Conservation (phyloP, 2,888 invertebrate genomes). For the Hemistola chrysoprasaria region DNA sequence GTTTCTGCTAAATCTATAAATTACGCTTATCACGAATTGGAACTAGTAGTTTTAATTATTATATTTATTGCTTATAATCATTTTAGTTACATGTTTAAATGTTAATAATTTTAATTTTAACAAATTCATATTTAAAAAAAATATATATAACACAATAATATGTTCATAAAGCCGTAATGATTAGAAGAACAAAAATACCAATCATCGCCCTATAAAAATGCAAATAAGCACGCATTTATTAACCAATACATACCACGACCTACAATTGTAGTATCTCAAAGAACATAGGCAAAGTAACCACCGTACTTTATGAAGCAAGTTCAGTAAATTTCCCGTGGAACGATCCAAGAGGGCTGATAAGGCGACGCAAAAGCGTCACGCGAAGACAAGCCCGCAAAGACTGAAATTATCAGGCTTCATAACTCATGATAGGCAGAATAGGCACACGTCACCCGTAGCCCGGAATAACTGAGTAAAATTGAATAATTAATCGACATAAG, state of each 20-base stretch:
- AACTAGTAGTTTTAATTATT: no score
- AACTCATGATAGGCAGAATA: constrained; percentile 46
- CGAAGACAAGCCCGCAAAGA: constrained; percentile 42
- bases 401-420: constrained; percentile 50
- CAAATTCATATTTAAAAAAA: no score
- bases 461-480: constrained; percentile 13
- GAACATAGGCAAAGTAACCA: constrained; percentile 32
- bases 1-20: no score
- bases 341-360: constrained; percentile 50
- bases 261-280: constrained; percentile 30
- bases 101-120: no score
- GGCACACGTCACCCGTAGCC: constrained; percentile 24
- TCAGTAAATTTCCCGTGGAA: constrained; percentile 47
- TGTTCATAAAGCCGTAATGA: no score
- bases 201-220: no score
- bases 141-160: no score
- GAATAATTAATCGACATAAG: constrained; percentile 4
- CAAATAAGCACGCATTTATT: no score
- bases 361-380: constrained; percentile 50
- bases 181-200: no score
- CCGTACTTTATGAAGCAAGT: constrained; percentile 39
- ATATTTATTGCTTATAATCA: no score
- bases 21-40: no score
- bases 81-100: no score
- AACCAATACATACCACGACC: constrained; percentile 18